Evolutionary conservation across 1,140 invertebrate species (phyloP), one percentile per base, ranked within the genome.

Genomic region (Hirudo medicinalis): DNA sequence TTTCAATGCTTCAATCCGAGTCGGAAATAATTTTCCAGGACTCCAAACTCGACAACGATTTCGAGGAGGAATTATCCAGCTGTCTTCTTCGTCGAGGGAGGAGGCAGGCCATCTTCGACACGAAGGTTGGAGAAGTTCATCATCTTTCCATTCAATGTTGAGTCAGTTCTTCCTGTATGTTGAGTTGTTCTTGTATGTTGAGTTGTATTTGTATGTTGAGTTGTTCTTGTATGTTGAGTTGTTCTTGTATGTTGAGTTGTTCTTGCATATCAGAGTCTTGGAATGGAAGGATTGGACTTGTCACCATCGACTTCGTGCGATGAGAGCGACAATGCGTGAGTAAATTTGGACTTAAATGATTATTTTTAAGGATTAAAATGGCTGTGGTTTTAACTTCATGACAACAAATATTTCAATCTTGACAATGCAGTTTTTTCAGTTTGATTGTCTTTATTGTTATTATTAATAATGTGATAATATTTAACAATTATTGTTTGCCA

Each of bases 61-160:
- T 72, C 32, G 79, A 80, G 15, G 29, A 63, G 11, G 32, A 70
- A 72, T 77, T 76, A 0, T 76, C 78, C 1, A 76, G 78, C 11
- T 77, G 78, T 13, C 72, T 79, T 11, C 76, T 76, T 0, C 73
- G 80, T 60, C 72, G 80, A 69, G 79, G 80, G 13, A 72, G 80
- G 15, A 54, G 79, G 36, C 72, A 79, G 11, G 80, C 80, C 13
- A 81, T 81, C n/a, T 78, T 79, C 63, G 80, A 81, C 54, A 78
- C 78, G 25, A 81, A 80, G 77, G 79, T 80, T 32, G 20, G 20
- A 57, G 9, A n/a, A 8, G 11, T 25, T 63, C 6, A 63, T 63
- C 19, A 63, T 19, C 22, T 63, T 22, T 32, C 19, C 20, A n/a
- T 63, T 63, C 57, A 63, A 25, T 36, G 32, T 36, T 36, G 32